A percentile compares a stretch with the other conserved stretches of the same genome.
Evolutionary conservation across 2,888 invertebrate species (phyloP).

Genomic region (Coremacera marginata): DNA sequence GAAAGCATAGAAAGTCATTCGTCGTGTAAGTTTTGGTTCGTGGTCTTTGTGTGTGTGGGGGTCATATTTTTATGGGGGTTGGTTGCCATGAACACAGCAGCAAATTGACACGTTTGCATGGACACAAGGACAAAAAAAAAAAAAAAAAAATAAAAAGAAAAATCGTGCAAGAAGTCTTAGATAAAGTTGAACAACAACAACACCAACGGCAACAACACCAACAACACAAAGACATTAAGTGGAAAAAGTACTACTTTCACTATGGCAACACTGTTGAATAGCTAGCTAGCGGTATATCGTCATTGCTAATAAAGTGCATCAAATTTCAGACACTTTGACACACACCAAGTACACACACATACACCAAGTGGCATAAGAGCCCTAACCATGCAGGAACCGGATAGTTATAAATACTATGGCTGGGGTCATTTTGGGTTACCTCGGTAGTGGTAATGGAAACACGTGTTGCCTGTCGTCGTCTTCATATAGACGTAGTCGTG

Average conservation of each 20-base stretch:
- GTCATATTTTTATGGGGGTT: constrained; percentile 31
- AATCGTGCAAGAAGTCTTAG: not conserved
- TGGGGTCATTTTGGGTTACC: constrained; percentile 19
- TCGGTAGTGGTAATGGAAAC: constrained; percentile 23
- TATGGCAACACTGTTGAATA: constrained; percentile 32
- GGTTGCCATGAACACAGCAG: constrained; percentile 4
- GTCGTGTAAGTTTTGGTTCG: not conserved
- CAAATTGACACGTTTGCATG: constrained; percentile 29
- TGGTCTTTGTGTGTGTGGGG: not conserved
- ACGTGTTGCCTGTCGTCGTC: constrained; percentile 23
- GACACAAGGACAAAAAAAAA: constrained; percentile 9
- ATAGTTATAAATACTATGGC: constrained; percentile 11
- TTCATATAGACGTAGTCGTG: not conserved
- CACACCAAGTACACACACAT: not conserved
- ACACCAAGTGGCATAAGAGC: not conserved
- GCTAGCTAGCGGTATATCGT: constrained; percentile 16
- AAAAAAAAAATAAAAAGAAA: too few species aligned
- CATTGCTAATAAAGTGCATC: constrained; percentile 44
- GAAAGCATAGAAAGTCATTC: not conserved
- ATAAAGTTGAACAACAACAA: not conserved
- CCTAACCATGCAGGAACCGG: constrained; percentile 9
- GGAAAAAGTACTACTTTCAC: not conserved
- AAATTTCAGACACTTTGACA: constrained; percentile 25
- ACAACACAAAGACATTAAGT: not conserved
- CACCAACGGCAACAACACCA: not conserved